Base-by-base conservation (phyloP, 1,140 invertebrate genomes). In the Camponotus pennsylvanicus region DNA sequence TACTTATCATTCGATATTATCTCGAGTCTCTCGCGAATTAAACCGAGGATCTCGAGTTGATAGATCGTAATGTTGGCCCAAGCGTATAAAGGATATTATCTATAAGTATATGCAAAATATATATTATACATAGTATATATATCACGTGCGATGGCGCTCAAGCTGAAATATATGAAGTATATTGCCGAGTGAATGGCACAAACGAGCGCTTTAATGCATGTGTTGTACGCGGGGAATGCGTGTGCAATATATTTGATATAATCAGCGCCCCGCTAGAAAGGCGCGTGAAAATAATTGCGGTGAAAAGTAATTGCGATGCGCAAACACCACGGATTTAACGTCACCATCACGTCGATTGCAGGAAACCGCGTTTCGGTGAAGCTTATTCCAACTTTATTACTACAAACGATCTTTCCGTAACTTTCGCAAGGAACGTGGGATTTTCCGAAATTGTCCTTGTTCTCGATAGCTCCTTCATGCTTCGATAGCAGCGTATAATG, bases 91-190 rank as follows among this genome's bases (percentile, higher is more conserved):
- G 66, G 49, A 40, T 73, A 73, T 82, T 82, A 61, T 27, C 34
- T 82, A 71, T 73, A 73, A 82, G 67, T 45, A 73, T 13, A 82
- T 83, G 57, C 37, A 83, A 61, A 73, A 73, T 82, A 70, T 80
- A 59, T 73, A 75, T 73, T 49, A 15, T 82, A 73, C 73, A 75
- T 59, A 73, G 40, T 21, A 75, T 71, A 42, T 83, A 73, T 83
- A 73, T 73, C 57, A 83, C 27, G 63, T 32, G 18, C 45, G 32
- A 21, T 21, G 40, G 69, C 79, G 79, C 52, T 52, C 21, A 70
- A 69, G 67, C 37, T 61, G 6, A n/a, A 27, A 59, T 70, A 40
- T 79, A 70, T 15, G 13, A 73, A 63, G 37, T 75, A 83, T 37
- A 73, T 61, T 32, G 55, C 27, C 67, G 79, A 73, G 79, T 61